Evolutionary conservation across 2,113 vertebrate species (phyloP).

Genomic region (Cyphomyrus discorhynchus): DNA sequence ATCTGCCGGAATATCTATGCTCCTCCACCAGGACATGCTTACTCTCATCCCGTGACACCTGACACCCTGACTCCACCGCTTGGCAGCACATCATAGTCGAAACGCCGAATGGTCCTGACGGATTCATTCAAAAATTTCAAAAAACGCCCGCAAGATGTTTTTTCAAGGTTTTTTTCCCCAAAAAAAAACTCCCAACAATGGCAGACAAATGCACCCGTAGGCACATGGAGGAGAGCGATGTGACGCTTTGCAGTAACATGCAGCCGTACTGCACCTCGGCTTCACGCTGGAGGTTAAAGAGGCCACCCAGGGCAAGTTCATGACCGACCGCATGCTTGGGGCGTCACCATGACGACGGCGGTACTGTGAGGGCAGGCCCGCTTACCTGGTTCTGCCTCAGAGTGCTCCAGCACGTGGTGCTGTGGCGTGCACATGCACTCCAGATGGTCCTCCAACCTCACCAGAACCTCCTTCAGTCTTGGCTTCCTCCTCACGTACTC

Average conservation of each 20-base stretch:
- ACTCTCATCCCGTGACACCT: neutral
- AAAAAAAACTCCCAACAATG: neutral
- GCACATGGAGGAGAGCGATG: neutral
- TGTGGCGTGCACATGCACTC: conserved; percentile 81
- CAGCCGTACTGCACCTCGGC: neutral
- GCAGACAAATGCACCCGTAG: neutral
- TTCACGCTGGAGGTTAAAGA: neutral
- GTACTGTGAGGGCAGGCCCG: neutral
- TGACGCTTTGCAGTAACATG: neutral
- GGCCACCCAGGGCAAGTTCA: neutral
- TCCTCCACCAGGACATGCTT: conserved; percentile 19
- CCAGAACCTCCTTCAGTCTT: conserved; percentile 94
- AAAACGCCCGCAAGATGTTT: neutral
- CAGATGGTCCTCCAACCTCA: conserved; percentile 94
- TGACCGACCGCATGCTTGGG: neutral
- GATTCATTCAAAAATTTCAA: neutral
- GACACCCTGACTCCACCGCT: neutral
- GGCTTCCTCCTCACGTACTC: conserved; percentile 90
- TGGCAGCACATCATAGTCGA: neutral
- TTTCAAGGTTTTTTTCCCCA: neutral
- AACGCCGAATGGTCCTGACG: neutral
- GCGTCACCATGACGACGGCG: neutral
- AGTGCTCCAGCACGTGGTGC: conserved; percentile 75
- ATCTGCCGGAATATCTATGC: neutral
- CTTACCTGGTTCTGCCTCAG: conserved; percentile 86